These are phyloP conservation scores for Sebastes iracundus DNA, from an alignment of 2,797 vertebrate genomes.

Conservation along the genomic window DNA sequence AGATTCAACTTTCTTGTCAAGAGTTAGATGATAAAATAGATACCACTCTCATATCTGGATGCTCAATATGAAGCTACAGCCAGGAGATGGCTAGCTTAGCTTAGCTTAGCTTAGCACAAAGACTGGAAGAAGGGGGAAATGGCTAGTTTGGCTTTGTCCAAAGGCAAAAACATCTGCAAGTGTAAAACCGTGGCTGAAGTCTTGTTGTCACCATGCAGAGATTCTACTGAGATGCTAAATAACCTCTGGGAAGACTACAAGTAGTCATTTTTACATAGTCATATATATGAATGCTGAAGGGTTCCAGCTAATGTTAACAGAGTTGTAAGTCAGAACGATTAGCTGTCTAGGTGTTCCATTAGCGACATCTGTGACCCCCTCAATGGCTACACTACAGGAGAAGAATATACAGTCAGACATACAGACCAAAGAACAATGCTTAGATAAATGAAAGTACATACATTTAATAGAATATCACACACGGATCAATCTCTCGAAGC, in stretches of 20 bases:
- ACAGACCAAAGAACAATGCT: neutral
- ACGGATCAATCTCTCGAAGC: neutral
- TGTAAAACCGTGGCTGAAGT: neutral
- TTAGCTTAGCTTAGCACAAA: neutral
- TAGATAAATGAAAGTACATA: neutral
- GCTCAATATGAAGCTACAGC: neutral
- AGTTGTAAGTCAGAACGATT: neutral
- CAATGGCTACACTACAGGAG: neutral
- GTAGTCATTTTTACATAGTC: neutral
- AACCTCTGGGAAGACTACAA: neutral
- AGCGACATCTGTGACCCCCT: conserved; percentile 13
- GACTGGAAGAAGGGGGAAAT: neutral
- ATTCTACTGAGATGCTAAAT: neutral
- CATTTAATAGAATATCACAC: neutral
- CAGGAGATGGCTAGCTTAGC: neutral
- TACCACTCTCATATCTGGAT: neutral
- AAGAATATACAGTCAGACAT: neutral
- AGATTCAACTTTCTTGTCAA: neutral
- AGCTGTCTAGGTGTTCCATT: conserved; percentile 11
- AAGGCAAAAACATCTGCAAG: neutral
- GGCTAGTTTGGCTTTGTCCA: neutral
- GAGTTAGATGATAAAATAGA: neutral
- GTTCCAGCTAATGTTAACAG: neutral
- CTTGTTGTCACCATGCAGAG: neutral
- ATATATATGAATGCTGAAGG: neutral